A percentile compares a stretch with the other conserved stretches of the same genome.
Evolutionary conservation across 2,888 invertebrate genomes (phyloP).

Genomic region (Eristalinus sepulchralis): DNA sequence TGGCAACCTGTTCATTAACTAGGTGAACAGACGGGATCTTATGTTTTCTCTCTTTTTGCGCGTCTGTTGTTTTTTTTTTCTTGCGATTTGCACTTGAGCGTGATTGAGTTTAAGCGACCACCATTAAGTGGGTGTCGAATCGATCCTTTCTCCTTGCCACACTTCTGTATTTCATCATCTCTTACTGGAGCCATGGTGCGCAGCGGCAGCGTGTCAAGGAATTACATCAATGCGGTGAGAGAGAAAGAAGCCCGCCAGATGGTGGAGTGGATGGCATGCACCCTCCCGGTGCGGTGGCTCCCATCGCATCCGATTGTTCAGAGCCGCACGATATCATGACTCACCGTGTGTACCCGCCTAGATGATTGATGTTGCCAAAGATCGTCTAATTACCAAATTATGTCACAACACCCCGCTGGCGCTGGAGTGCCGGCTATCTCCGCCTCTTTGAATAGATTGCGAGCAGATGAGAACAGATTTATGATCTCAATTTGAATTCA

Average conservation of each 20-base stretch:
- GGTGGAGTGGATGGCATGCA: background rate
- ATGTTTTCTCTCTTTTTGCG: background rate
- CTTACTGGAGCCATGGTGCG: no score
- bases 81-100: background rate
- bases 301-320: conserved; percentile 25
- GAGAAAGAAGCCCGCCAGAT: conserved; percentile 14
- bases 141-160: background rate
- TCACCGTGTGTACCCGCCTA: conserved; percentile 45
- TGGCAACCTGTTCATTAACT: conserved; percentile 44
- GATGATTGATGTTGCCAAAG: conserved; percentile 65
- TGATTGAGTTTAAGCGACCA: background rate
- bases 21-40: conserved; percentile 17
- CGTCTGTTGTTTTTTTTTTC: background rate
- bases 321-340: conserved; percentile 40
- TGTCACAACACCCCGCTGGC: conserved; percentile 56
- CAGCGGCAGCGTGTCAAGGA: background rate
- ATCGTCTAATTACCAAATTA: conserved; percentile 62
- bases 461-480: conserved; percentile 50
- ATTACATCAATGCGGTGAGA: conserved; percentile 38
- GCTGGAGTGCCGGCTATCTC: background rate
- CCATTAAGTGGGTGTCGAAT: conserved; percentile 64
- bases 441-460: background rate
- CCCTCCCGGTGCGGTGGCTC: background rate
- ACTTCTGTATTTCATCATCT: background rate
- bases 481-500: conserved; percentile 35